These are phyloP conservation scores for Medauroidea extradentata DNA, from an alignment of 1,140 invertebrate species.

Conservation along the genomic window DNA sequence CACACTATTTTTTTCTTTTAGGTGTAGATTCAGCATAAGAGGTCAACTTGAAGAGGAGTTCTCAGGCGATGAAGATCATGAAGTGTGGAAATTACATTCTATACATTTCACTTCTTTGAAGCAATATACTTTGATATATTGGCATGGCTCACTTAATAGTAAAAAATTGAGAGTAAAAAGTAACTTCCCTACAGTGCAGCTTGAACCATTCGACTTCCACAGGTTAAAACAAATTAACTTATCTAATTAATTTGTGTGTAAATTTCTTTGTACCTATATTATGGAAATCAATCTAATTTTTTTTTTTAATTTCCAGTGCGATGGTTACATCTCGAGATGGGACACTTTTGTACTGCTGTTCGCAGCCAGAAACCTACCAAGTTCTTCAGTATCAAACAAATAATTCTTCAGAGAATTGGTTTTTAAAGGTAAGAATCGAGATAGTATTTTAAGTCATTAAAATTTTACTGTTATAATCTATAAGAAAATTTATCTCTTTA, in stretches of 20 bases:
- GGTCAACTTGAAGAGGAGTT: constrained; percentile 45
- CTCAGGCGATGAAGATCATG: constrained; percentile 52
- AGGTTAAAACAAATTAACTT: too few relatives aligned
- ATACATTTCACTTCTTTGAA: constrained; percentile 69
- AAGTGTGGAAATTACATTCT: constrained; percentile 64
- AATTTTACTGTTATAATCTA: too few relatives aligned
- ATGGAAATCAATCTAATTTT: constrained; percentile 26
- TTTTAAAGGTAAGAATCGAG: constrained; percentile 45
- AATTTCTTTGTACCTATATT: constrained; percentile 18
- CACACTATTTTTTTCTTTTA: neutral
- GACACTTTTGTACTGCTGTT: constrained; percentile 56
- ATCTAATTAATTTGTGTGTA: too few relatives aligned
- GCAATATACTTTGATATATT: constrained; percentile 70
- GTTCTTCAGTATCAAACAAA: constrained; percentile 52
- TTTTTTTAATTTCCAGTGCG: constrained; percentile 48
- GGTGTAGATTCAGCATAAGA: constrained; percentile 71
- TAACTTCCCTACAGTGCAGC: constrained; percentile 48
- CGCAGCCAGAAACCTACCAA: constrained; percentile 49
- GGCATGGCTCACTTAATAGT: constrained; percentile 75
- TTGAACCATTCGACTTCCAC: constrained; percentile 68
- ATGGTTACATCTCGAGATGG: constrained; percentile 56
- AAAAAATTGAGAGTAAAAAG: constrained; percentile 62
- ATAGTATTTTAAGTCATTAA: too few relatives aligned
- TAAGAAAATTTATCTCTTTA: too few relatives aligned
- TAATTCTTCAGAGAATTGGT: constrained; percentile 53